Evolutionary conservation across 2,888 invertebrate genomes (phyloP), one percentile per base, ranked within the genome.

Genomic region (Ashinkailepas kermadecensis): DNA sequence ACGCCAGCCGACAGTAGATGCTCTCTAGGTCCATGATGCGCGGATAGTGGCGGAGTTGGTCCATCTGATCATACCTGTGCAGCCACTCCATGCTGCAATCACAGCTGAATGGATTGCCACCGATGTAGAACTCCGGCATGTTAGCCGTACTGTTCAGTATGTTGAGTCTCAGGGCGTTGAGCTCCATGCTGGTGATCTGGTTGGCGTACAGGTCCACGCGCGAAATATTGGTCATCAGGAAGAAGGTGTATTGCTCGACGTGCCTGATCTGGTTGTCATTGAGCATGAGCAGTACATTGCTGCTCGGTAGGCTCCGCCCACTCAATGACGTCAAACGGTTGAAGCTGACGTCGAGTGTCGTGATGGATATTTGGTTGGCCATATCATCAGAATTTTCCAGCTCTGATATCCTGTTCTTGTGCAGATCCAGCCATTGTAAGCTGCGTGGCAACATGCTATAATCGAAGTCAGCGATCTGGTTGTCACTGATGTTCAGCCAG

Each of bases 11-110:
- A 88, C 95, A 95, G 86, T 93, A 92, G 86, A 95, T 93, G 86
- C 92, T 92, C 85, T 94, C 93, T 86, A 94, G 89, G 88, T 95
- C 95, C 89, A 93, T 92, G 85, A 95, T 90, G 86, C 92, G 91
- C 13, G 95, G 94, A 87, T 94, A 94, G 81, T 93, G 93, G 85
- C 93, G 90, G 82, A 92, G 92, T 86, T 93, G 90, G 86, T 92
- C 92, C 90, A 94, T 92, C 88, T 94, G 94, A 87, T 94, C 94
- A 85, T 93, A 92, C 87, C 93, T 92, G 88, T 94, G 94, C 85
- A 95, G 88, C 95, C 95, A 95, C 87, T 94, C 94, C 94, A 95
- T 94, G 83, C 93, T 93, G 87, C 95, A 95, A 88, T 95, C 94
- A 88, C 96, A 96, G 86, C 93, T 91, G 86, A 94, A 92, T 82